Evolutionary conservation across 2,113 vertebrate genomes (phyloP).

Genomic region (Guaruba guarouba): DNA sequence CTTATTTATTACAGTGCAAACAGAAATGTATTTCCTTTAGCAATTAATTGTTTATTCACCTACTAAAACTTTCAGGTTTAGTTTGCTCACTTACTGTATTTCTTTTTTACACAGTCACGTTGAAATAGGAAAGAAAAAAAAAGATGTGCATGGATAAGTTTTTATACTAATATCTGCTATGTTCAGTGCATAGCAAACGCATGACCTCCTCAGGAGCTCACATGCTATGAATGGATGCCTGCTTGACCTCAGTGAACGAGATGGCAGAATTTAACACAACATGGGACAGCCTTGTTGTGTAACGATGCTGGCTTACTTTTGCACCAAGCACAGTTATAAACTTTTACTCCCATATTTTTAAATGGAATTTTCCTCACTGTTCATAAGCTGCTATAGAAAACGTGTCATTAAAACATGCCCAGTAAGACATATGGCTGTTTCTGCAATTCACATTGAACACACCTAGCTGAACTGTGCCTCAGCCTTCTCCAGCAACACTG

Average conservation of each 20-base stretch:
- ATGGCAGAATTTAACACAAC: neutral
- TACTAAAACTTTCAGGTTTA: neutral
- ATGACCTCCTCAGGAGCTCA: neutral
- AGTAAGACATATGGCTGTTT: neutral
- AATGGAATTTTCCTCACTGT: neutral
- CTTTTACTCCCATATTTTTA: neutral
- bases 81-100: neutral
- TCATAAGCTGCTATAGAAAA: neutral
- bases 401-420: accelerated
- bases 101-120: neutral
- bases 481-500: neutral
- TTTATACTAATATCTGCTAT: neutral
- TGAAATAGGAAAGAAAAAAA: neutral
- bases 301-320: neutral
- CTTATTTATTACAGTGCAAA: neutral
- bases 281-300: neutral
- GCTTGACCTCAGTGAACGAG: neutral
- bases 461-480: accelerated
- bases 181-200: neutral
- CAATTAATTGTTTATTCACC: neutral
- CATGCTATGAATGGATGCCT: accelerated
- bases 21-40: neutral
- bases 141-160: neutral
- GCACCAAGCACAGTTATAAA: neutral
- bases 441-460: neutral